Base-by-base conservation (phyloP, 2,888 invertebrate genomes). In the Molanna angustata region DNA sequence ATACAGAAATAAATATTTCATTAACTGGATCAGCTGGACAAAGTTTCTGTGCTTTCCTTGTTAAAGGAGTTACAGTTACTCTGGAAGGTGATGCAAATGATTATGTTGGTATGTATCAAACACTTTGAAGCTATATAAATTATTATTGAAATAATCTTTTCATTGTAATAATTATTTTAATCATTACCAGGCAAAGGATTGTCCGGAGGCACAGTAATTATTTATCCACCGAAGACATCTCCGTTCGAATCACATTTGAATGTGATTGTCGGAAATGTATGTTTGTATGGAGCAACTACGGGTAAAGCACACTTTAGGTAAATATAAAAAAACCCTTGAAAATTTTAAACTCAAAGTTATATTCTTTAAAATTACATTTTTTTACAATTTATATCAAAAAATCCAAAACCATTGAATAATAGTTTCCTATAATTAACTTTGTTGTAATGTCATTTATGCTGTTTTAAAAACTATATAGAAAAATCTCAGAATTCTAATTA, bases 71-170 rank as follows among this genome's bases (percentile, higher is more conserved):
- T 49, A 85, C 85, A 48, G 89, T 96, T 2, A 90, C 86, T 0
- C 76, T 99, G 14, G 95, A 94, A 70, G 99, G 99, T 37, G 99
- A 99, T 73, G 87, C 97, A 21, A 99, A 99, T 67, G 99, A 99
- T 71, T 99, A 99, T 69, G 98, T 99, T 57, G 97, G 95, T 74
- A 60, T 67, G 78, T 69, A 33, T n/a, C n/a, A n/a, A n/a, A n/a
- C n/a, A n/a, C n/a, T n/a, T n/a, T n/a, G n/a, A n/a, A n/a, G n/a
- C n/a, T n/a, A n/a, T n/a, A n/a, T n/a, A n/a, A n/a, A n/a, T n/a
- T n/a, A n/a, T n/a, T n/a, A n/a, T n/a, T n/a, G n/a, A n/a, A n/a
- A 18, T n/a, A 40, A n/a, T 40, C 18, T 40, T 40, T 39, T 3
- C 7, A 16, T n/a, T n/a, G 39, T 13, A 35, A 13, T 20, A 20